Evolutionary conservation across 2,888 invertebrate genomes (phyloP), one percentile per base, ranked within the genome.

Genomic region (Epirrhoe tristata): DNA sequence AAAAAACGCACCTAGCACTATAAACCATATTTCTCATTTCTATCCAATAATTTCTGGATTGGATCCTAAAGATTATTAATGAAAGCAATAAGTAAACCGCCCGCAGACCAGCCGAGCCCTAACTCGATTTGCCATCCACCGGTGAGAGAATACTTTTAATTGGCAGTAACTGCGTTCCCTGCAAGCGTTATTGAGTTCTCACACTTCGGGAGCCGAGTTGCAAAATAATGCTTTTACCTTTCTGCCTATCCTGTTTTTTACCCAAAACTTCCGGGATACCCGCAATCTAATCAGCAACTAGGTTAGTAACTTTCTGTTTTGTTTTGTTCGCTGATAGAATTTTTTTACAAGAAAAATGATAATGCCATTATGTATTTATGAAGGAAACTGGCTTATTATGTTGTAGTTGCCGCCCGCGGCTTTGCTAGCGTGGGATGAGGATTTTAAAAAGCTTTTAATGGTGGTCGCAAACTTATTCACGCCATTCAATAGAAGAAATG

Each of bases 101-200:
- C 53, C 14, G 48, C 53, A 63, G 46, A 17, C 24, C 17, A 50
- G 24, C 16, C 54, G 4, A 55, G 50, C 61, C 48, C 86, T 91
- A 91, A 91, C 88, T 90, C 83, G 84, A 90, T 91, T 89, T 85
- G 77, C 82, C 74, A 79, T 78, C 81, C 84, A 79, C 84, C 87
- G 86, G 85, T 83, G 86, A 83, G 87, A 85, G 89, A 91, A 89
- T 87, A 92, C 93, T 92, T 93, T 92, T 93, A 93, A 92, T 92
- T 93, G 92, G 86, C 89, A 84, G 86, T 91, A 93, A 93, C 92
- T 90, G 86, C 87, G 87, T 92, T 90, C 87, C 87, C 88, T 91
- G 90, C 91, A 88, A 90, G 88, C 91, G 85, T 89, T 92, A 93
- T 92, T 88, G 85, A 90, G 88, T 93, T 79, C 81, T 83, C 82